Evolutionary conservation across 23 tunicate species (phyloP).

Genomic region (Aplidium turbinatum): DNA sequence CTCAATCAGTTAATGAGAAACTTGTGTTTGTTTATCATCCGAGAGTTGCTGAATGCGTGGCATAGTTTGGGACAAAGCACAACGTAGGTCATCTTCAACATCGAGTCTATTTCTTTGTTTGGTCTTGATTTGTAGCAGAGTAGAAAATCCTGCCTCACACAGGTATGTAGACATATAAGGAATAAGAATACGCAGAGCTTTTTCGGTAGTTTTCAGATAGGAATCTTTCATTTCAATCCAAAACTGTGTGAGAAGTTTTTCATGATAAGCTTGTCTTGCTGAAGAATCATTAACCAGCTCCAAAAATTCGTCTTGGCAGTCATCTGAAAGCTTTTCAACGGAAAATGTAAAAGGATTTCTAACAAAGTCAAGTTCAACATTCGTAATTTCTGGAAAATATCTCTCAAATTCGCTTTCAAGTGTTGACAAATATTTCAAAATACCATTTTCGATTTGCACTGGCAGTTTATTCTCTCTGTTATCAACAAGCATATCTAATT

Average conservation of each 20-base stretch:
- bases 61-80: constrained; percentile 50
- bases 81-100: constrained; percentile 53
- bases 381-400: constrained; percentile 53
- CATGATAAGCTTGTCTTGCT: constrained; percentile 40
- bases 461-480: constrained; percentile 37
- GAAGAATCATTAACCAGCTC: constrained; percentile 60
- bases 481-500: constrained; percentile 49
- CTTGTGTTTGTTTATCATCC: constrained; percentile 47
- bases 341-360: constrained; percentile 53
- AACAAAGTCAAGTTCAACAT: constrained; percentile 44
- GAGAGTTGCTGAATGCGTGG: constrained; percentile 59
- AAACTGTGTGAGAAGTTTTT: constrained; percentile 49
- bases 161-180: constrained; percentile 60
- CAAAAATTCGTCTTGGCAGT: constrained; percentile 61
- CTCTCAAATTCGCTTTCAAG: constrained; percentile 48
- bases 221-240: constrained; percentile 56
- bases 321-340: constrained; percentile 57
- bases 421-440: constrained; percentile 32
- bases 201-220: constrained; percentile 38
- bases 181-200: constrained; percentile 44
- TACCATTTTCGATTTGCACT: constrained; percentile 18
- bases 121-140: constrained; percentile 54
- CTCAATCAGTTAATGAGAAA: constrained; percentile 35
- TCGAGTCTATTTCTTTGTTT: constrained; percentile 62
- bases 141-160: constrained; percentile 55